Percentiles rank a stretch among this genome's conserved stretches.
Evolutionary conservation across 1,140 invertebrate species (phyloP).

Genomic region (Campodea augens): DNA sequence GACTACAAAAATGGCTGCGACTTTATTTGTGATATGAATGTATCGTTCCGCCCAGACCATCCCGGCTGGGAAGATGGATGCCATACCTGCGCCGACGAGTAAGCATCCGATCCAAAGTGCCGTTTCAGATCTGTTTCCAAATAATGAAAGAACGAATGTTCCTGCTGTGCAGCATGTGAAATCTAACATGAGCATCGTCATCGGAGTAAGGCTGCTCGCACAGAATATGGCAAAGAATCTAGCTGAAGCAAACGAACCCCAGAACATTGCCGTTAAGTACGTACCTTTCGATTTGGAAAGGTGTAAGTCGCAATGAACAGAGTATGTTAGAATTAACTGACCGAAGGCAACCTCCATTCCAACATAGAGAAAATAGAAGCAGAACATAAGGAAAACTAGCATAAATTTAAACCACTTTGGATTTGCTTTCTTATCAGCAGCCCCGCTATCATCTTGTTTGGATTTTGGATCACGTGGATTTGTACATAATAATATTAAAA

Average conservation of each 20-base stretch:
- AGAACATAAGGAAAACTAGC: constrained; percentile 23
- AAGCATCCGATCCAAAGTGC: constrained; percentile 20
- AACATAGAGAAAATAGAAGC: constrained; percentile 27
- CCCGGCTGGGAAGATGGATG: constrained; percentile 28
- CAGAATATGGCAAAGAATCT: constrained; percentile 26
- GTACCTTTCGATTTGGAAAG: constrained; percentile 21
- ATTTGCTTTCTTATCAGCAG: constrained; percentile 8
- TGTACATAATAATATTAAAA: constrained; percentile 24
- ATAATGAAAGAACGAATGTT: constrained; percentile 21
- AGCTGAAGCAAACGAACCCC: constrained; percentile 27
- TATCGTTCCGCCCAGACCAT: constrained; percentile 29
- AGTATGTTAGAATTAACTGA: constrained; percentile 25
- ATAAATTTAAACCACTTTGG: constrained; percentile 14
- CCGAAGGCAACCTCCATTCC: constrained; percentile 27
- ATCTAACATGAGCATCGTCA: constrained; percentile 22
- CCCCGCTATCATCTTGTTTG: constrained; percentile 16
- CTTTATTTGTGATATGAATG: constrained; percentile 27
- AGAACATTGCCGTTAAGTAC: constrained; percentile 26
- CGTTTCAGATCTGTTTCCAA: constrained; percentile 17
- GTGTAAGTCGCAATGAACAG: constrained; percentile 17
- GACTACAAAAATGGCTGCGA: constrained; percentile 27
- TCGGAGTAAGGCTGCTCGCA: constrained; percentile 21
- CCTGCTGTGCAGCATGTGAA: constrained; percentile 21
- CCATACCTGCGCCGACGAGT: constrained; percentile 26
- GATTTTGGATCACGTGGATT: constrained; percentile 19